Evolutionary conservation across 2,888 invertebrate genomes (phyloP).

Genomic region (Coleophora flavipennella): DNA sequence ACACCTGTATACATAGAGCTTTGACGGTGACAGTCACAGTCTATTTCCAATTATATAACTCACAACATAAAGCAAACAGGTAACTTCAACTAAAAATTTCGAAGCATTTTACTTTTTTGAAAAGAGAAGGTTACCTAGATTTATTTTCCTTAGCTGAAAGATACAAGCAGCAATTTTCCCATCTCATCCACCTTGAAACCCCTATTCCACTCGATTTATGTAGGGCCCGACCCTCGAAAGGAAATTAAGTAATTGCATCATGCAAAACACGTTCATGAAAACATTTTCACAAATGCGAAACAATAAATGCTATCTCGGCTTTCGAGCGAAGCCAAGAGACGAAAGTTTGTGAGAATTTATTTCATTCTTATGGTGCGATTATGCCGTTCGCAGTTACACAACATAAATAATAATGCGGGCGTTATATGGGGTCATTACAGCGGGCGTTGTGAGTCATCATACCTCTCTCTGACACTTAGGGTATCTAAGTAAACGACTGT

Average conservation of each 20-base stretch:
- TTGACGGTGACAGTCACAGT: too few species aligned
- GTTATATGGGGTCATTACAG: constrained; percentile 69
- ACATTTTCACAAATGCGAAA: constrained; percentile 52
- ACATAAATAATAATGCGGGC: constrained; percentile 69
- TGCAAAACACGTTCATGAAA: constrained; percentile 42
- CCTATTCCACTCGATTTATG: neutral
- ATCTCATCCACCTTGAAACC: constrained; percentile 8
- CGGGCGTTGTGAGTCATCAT: constrained; percentile 46
- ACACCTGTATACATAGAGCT: constrained; percentile 6
- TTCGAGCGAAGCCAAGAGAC: constrained; percentile 57
- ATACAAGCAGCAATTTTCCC: neutral
- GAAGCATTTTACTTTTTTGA: too few species aligned
- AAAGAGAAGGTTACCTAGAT: too few species aligned
- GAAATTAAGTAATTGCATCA: constrained; percentile 28
- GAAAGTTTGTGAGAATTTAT: constrained; percentile 65
- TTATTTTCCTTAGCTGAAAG: too few species aligned
- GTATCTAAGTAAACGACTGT: constrained; percentile 6
- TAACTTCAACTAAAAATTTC: too few species aligned
- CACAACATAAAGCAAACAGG: too few species aligned
- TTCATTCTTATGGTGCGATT: constrained; percentile 69
- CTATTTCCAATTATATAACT: too few species aligned
- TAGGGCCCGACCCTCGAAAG: constrained; percentile 2
- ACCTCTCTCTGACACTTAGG: constrained; percentile 11
- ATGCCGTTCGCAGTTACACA: constrained; percentile 68
- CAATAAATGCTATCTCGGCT: constrained; percentile 59